A percentile compares a stretch with the other conserved stretches of the same genome.
Evolutionary conservation across 2,888 invertebrate species (phyloP).

Genomic region (Vannuccia rotundouncinata): DNA sequence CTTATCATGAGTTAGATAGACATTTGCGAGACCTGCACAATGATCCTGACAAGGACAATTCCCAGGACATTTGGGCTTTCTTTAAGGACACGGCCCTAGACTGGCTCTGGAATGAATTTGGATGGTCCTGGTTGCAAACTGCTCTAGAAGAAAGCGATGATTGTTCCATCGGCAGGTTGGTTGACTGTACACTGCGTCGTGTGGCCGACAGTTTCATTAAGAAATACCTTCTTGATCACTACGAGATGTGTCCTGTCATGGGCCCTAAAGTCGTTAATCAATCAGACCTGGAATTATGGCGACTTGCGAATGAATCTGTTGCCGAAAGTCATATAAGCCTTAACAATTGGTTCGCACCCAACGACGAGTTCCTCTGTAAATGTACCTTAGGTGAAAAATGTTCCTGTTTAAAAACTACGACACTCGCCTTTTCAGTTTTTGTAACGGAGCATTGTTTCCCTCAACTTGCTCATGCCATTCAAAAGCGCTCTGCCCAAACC

Average conservation of each 20-base stretch:
- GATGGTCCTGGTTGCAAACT: conserved; percentile 4
- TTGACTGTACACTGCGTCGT: not conserved
- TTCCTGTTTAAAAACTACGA: not conserved
- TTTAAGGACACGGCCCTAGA: conserved; percentile 8
- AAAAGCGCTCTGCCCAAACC: not conserved
- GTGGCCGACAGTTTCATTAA: not conserved
- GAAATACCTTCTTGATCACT: not conserved
- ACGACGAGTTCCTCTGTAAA: not conserved
- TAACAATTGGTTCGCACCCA: not conserved
- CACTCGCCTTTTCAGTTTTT: not conserved
- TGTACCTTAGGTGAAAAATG: not conserved
- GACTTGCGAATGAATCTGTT: not conserved
- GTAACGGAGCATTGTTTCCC: not conserved
- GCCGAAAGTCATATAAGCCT: not conserved
- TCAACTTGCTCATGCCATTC: not conserved
- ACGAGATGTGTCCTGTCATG: not conserved
- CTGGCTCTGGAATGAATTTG: conserved; percentile 12
- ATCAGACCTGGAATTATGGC: not conserved
- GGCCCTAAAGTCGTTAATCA: not conserved
- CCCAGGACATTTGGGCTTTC: not conserved
- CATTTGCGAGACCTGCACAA: not conserved
- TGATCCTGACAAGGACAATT: not conserved
- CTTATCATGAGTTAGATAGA: not conserved
- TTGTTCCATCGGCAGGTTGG: not conserved
- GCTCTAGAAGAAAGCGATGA: not conserved